Percentiles rank a stretch among this genome's conserved stretches.
These are phyloP conservation scores for Mystacides longicornis DNA, from an alignment of 2,888 invertebrate genomes.

Conservation along the genomic window DNA sequence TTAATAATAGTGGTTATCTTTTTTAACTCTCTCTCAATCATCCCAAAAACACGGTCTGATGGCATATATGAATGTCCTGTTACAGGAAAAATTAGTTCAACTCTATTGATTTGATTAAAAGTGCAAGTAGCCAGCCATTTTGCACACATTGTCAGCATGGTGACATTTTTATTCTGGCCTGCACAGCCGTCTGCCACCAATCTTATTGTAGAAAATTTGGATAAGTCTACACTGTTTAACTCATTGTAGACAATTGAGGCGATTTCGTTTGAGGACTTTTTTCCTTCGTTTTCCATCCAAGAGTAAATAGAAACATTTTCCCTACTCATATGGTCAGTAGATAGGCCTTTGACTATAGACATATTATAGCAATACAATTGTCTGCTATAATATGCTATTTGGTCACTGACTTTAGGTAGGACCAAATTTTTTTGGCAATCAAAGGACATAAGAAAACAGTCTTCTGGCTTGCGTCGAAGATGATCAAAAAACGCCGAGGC, in stretches of 20 bases:
- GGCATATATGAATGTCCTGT: neutral
- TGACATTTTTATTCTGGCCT: neutral
- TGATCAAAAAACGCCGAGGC: neutral
- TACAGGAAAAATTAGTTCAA: neutral
- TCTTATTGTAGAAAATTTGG: neutral
- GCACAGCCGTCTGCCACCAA: neutral
- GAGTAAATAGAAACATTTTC: neutral
- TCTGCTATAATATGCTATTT: conserved; percentile 1
- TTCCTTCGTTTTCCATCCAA: neutral
- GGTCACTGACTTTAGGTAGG: neutral
- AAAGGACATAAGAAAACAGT: neutral
- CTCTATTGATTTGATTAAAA: neutral
- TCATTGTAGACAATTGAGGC: neutral
- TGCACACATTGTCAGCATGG: neutral
- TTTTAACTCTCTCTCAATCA: neutral
- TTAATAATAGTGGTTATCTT: neutral
- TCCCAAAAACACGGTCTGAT: neutral
- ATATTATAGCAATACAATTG: neutral
- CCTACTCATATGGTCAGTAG: neutral
- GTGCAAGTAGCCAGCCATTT: neutral
- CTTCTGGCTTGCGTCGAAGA: neutral
- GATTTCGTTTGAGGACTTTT: neutral
- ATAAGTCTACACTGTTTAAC: neutral
- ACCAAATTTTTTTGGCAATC: conserved; percentile 3
- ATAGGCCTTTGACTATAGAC: neutral